These are phyloP conservation scores for Leptodactylus fallax DNA, from an alignment of 2,797 vertebrate genomes.

Conservation along the genomic window DNA sequence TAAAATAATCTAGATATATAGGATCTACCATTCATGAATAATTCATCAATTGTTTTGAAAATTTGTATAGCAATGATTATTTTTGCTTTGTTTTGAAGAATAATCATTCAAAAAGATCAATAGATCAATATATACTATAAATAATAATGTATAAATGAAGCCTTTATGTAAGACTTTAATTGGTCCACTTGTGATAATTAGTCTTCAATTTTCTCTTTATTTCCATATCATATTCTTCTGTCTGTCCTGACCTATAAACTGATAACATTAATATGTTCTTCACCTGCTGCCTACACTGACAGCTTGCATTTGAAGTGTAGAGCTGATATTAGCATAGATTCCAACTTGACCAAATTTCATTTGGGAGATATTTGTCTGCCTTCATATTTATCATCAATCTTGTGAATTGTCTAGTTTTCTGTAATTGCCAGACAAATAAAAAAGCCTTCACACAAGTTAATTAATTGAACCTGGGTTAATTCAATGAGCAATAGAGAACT, in stretches of 20 bases:
- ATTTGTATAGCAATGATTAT: too few species aligned
- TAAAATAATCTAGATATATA: too few species aligned
- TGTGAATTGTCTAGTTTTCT: neutral
- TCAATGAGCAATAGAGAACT: neutral
- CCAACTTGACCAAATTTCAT: neutral
- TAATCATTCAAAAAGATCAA: too few species aligned
- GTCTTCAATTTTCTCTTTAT: neutral
- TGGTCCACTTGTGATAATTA: neutral
- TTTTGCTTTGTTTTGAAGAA: too few species aligned
- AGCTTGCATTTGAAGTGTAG: neutral
- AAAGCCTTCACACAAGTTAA: neutral
- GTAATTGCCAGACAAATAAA: conserved; percentile 1
- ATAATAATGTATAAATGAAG: too few species aligned
- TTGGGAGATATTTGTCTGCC: neutral
- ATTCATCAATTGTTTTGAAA: too few species aligned
- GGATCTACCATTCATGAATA: too few species aligned
- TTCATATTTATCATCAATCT: neutral
- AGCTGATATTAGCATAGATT: neutral
- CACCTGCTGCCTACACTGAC: conserved; percentile 2
- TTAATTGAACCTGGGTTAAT: neutral
- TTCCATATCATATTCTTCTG: neutral
- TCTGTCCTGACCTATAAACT: neutral
- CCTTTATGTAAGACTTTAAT: too few species aligned
- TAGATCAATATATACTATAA: too few species aligned
- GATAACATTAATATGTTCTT: neutral